Evolutionary conservation across 2,888 invertebrate species (phyloP).

Genomic region (Diarsia brunnea): DNA sequence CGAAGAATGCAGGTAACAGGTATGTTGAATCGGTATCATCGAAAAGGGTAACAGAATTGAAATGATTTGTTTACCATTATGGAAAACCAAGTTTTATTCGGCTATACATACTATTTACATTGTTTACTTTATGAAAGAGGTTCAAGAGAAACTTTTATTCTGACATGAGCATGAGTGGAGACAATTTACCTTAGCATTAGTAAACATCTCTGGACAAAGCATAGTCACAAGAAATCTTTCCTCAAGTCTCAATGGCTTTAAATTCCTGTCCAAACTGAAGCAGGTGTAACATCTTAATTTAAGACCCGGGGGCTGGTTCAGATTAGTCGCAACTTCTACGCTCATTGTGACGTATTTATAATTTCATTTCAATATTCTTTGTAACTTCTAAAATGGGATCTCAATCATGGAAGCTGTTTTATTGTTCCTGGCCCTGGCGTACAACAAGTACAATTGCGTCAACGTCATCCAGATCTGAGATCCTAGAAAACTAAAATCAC

Average conservation of each 20-base stretch:
- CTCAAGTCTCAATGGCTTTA: conserved; percentile 12
- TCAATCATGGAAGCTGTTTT: background rate
- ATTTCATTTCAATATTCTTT: conserved; percentile 3
- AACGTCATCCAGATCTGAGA: no score
- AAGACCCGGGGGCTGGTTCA: background rate
- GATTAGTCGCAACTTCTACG: background rate
- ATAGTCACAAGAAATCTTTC: conserved; percentile 16
- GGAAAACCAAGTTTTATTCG: conserved; percentile 1
- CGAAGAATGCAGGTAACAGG: background rate
- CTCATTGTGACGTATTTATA: conserved; percentile 28
- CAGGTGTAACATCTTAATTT: conserved; percentile 36
- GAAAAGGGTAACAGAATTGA: background rate
- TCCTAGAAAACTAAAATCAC: no score
- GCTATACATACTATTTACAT: conserved; percentile 11
- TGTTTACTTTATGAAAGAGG: background rate
- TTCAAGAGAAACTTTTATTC: background rate
- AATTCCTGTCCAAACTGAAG: conserved; percentile 22
- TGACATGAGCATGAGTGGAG: background rate
- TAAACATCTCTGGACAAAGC: conserved; percentile 37
- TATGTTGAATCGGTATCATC: background rate
- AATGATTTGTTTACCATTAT: conserved; percentile 18
- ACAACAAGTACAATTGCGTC: no score
- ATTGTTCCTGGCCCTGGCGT: no score
- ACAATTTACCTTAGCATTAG: conserved; percentile 22
- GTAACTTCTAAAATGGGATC: background rate